phyloP scores from a whole-genome alignment of 2,113 vertebrate genomes.

The Uria aalge region DNA sequence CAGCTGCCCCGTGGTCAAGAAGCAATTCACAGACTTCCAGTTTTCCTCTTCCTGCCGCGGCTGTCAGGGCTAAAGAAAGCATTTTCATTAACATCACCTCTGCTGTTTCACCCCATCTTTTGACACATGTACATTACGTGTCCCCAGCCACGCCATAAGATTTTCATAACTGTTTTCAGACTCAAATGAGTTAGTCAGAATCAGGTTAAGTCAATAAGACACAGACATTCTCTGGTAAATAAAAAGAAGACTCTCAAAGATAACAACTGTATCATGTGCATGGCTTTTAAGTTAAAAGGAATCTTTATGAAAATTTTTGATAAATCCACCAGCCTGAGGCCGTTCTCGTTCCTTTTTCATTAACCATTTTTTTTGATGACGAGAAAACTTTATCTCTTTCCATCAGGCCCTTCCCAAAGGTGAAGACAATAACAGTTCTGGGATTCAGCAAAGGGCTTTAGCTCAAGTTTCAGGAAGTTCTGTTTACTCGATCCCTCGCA shows the following conservation, averaged over 20 bases:
- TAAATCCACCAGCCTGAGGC: not conserved
- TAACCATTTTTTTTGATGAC: not conserved
- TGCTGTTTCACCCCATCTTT: not conserved
- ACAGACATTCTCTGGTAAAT: not conserved
- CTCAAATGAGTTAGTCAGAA: not conserved
- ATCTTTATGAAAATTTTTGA: not conserved
- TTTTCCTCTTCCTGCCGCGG: conserved; percentile 91
- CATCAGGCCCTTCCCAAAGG: not conserved
- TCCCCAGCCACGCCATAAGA: not conserved
- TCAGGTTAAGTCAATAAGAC: not conserved
- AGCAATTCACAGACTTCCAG: conserved; percentile 87
- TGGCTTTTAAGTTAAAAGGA: not conserved
- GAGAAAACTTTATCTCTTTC: not conserved
- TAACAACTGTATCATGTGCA: not conserved
- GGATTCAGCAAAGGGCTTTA: not conserved
- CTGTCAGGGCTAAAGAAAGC: conserved; percentile 84
- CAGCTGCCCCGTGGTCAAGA: conserved; percentile 79
- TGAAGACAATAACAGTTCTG: not conserved
- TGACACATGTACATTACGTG: accelerated
- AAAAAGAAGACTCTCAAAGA: not conserved
- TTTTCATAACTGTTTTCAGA: not conserved
- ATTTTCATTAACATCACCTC: not conserved
- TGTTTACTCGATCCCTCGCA: not conserved
- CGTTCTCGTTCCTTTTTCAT: not conserved
- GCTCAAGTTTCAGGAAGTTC: not conserved